phyloP scores from a whole-genome alignment of 2,797 vertebrate genomes.

The Sylvilagus floridanus region DNA sequence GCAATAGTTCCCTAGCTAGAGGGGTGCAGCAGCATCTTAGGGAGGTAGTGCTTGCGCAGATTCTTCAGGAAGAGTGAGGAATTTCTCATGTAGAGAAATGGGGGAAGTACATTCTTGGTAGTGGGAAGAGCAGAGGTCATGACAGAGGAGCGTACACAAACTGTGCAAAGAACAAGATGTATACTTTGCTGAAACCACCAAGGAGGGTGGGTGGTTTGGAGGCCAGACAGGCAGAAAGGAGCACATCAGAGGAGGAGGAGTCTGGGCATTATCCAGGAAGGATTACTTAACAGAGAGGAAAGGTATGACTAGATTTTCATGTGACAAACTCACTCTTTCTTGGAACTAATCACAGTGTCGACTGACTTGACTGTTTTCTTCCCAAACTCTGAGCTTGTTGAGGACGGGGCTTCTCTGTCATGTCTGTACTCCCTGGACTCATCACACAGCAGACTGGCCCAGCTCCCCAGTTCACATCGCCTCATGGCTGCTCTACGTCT shows the following conservation, averaged over 20 bases:
- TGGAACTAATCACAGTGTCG: not conserved
- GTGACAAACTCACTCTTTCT: not conserved
- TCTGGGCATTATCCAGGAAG: not conserved
- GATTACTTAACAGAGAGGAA: not conserved
- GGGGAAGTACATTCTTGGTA: not conserved
- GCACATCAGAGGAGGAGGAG: not conserved
- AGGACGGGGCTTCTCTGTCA: not conserved
- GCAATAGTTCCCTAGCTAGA: not conserved
- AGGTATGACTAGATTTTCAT: not conserved
- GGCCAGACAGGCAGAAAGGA: not conserved
- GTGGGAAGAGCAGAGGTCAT: not conserved
- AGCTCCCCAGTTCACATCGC: rapidly evolving
- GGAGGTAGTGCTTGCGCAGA: not conserved
- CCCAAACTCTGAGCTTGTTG: not conserved
- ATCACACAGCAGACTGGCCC: not conserved
- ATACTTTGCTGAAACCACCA: not conserved
- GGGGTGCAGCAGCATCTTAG: not conserved
- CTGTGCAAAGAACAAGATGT: not conserved
- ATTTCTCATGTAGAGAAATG: not conserved
- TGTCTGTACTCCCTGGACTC: not conserved
- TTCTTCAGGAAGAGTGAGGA: not conserved
- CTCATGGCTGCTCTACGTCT: rapidly evolving
- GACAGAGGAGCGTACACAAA: not conserved
- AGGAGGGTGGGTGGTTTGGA: not conserved
- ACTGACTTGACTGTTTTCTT: not conserved